Percentiles rank a stretch among this genome's conserved stretches.
These are phyloP conservation scores for Mobula birostris DNA, from an alignment of 2,113 vertebrate genomes.

Conservation along the genomic window DNA sequence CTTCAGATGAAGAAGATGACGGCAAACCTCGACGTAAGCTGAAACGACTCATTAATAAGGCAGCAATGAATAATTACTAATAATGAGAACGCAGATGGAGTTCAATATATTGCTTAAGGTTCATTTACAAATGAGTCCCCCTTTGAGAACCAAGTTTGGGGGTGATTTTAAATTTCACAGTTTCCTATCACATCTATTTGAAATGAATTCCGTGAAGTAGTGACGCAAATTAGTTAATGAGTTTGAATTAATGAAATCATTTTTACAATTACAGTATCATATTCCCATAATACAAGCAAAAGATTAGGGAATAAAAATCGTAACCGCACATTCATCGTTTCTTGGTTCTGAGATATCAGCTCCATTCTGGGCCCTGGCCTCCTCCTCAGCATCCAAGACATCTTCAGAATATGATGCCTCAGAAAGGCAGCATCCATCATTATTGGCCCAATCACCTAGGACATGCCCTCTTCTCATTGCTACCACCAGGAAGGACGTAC, in stretches of 20 bases:
- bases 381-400: too few species aligned
- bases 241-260: conserved; percentile 18
- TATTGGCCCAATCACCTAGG: too few species aligned
- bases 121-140: conserved; percentile 26
- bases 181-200: neutral
- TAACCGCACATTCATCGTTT: neutral
- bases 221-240: conserved; percentile 18
- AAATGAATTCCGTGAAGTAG: neutral
- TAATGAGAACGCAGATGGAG: neutral
- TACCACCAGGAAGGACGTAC: too few species aligned
- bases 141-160: conserved; percentile 4
- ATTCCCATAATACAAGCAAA: neutral
- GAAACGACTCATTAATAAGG: conserved; percentile 25
- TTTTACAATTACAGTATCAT: conserved; percentile 34
- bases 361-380: too few species aligned
- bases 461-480: too few species aligned
- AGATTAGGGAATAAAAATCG: neutral
- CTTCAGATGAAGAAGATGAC: neutral
- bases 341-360: neutral
- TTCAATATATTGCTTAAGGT: conserved; percentile 16
- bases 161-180: conserved; percentile 15
- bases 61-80: neutral
- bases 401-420: too few species aligned
- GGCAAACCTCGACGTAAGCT: neutral
- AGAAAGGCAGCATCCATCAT: too few species aligned